Conservation (phyloP, 2,888 invertebrate genomes). For the Arctia plantaginis region DNA sequence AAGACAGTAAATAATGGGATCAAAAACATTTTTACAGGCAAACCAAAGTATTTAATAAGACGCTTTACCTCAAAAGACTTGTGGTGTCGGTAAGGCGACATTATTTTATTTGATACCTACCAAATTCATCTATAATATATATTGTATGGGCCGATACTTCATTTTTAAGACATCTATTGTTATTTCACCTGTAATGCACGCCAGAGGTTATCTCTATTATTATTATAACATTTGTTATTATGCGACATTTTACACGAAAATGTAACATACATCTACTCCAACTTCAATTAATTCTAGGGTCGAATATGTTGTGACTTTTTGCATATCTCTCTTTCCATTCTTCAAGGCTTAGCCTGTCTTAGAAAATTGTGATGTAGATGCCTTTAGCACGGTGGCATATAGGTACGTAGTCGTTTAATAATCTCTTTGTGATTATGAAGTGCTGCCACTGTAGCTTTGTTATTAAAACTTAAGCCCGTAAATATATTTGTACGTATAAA, state of each 20-base stretch:
- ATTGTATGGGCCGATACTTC: background rate
- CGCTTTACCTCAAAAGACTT: no score
- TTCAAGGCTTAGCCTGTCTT: slow-evolving; percentile 75
- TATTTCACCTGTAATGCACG: background rate
- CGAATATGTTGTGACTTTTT: slow-evolving; percentile 77
- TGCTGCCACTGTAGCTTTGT: slow-evolving; percentile 77
- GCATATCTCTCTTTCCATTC: slow-evolving; percentile 78
- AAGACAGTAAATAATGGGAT: background rate
- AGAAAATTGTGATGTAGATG: slow-evolving; percentile 82
- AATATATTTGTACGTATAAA: slow-evolving; percentile 41
- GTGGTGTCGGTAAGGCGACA: no score
- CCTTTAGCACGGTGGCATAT: slow-evolving; percentile 75
- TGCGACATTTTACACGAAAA: background rate
- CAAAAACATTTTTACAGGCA: background rate
- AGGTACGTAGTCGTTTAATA: slow-evolving; percentile 38
- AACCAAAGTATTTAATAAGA: no score
- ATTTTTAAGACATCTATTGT: background rate
- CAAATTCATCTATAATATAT: no score
- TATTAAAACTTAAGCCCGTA: slow-evolving; percentile 60
- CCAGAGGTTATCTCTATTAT: background rate
- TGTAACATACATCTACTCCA: background rate
- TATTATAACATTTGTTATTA: background rate
- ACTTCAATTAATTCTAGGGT: slow-evolving; percentile 41
- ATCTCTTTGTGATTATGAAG: slow-evolving; percentile 52
- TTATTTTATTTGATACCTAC: no score